Evolutionary conservation across 2,888 invertebrate species (phyloP).

Genomic region (Dichetophora obliterata): DNA sequence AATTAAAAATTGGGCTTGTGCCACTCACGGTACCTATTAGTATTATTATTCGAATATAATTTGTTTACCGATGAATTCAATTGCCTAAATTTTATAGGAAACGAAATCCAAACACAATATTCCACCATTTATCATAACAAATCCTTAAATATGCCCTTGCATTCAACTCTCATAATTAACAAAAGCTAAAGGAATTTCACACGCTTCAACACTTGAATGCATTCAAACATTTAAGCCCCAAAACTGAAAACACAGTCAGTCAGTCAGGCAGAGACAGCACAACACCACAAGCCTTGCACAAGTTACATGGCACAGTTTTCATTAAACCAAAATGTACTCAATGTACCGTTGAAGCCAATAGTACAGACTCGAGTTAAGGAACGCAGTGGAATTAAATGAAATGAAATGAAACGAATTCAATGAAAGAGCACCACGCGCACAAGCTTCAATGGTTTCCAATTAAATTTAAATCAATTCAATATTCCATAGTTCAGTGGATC

Average conservation of each 20-base stretch:
- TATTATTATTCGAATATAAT: too few species aligned
- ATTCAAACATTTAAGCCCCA: constrained; percentile 16
- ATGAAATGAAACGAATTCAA: not conserved
- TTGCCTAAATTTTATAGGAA: not conserved
- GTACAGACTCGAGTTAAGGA: not conserved
- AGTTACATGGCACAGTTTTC: constrained; percentile 8
- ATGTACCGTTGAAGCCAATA: not conserved
- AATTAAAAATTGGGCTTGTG: too few species aligned
- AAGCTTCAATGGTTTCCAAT: constrained; percentile 53
- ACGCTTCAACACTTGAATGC: constrained; percentile 2
- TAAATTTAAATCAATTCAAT: constrained; percentile 65
- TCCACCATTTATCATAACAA: not conserved
- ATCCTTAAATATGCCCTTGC: not conserved
- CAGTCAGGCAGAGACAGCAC: not conserved
- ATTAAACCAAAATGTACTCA: not conserved
- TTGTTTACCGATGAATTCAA: not conserved
- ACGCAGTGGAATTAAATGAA: constrained; percentile 5
- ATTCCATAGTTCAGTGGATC: constrained; percentile 67
- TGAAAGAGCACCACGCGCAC: constrained; percentile 12
- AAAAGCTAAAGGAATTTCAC: constrained; percentile 24
- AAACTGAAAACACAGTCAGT: not conserved
- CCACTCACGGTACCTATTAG: too few species aligned
- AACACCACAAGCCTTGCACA: not conserved
- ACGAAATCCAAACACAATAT: not conserved
- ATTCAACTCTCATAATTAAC: constrained; percentile 13